phyloP scores from a whole-genome alignment of 23 tunicate genomes.

The Phallusia fumigata region DNA sequence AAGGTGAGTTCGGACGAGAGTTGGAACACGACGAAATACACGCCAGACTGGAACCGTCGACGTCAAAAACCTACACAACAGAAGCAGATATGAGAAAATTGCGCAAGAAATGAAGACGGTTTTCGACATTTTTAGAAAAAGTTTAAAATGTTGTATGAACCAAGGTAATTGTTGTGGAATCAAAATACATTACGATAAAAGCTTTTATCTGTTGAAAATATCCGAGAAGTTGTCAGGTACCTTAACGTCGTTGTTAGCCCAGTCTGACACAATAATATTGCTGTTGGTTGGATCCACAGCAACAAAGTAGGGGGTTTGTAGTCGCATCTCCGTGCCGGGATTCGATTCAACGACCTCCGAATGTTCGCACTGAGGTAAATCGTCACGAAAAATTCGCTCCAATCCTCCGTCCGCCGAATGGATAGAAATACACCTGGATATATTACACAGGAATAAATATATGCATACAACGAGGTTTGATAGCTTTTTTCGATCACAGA shows the following conservation, averaged over 20 bases:
- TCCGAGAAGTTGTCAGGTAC: conserved; percentile 11
- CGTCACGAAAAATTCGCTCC: conserved; percentile 42
- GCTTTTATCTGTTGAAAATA: too few species aligned
- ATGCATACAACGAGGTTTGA: too few species aligned
- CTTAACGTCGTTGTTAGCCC: conserved; percentile 59
- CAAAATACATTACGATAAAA: too few species aligned
- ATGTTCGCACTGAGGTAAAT: not conserved
- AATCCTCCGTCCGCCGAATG: conserved; percentile 44
- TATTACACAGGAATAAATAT: not conserved
- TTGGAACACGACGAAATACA: conserved; percentile 25
- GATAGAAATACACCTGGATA: conserved; percentile 31
- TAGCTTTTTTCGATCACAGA: too few species aligned
- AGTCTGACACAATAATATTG: conserved; percentile 57
- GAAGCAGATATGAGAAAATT: not conserved
- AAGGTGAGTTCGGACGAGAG: conserved; percentile 6
- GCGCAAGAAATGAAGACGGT: too few species aligned
- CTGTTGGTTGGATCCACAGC: conserved; percentile 45
- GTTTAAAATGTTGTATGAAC: too few species aligned
- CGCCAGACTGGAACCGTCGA: conserved; percentile 30
- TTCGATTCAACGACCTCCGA: not conserved
- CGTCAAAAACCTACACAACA: conserved; percentile 36
- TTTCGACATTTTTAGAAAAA: too few species aligned
- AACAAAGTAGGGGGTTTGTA: conserved; percentile 50
- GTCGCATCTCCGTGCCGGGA: not conserved
- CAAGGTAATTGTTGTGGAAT: too few species aligned